These are phyloP conservation scores for Oenanthe oenanthe DNA, from an alignment of 2,113 vertebrate genomes.

Conservation along the genomic window DNA sequence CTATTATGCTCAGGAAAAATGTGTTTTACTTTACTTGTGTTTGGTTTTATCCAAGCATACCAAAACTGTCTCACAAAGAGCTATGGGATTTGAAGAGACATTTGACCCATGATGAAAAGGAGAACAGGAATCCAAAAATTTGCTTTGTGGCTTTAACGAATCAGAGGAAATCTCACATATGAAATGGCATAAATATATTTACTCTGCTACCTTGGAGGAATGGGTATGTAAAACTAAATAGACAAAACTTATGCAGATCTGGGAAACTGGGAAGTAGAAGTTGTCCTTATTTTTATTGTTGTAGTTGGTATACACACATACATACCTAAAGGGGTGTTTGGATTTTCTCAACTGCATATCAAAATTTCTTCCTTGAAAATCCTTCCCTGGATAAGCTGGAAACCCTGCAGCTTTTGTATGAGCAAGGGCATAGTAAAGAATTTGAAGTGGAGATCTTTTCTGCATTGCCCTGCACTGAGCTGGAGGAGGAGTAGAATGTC, in stretches of 20 bases:
- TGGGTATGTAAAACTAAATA: neutral
- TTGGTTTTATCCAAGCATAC: conserved; percentile 5
- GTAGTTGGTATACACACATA: neutral
- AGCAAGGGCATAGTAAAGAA: neutral
- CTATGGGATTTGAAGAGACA: neutral
- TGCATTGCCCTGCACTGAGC: neutral
- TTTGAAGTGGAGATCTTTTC: neutral
- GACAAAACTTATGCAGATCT: neutral
- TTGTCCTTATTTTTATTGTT: neutral
- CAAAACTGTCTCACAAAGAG: neutral
- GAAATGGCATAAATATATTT: conserved; percentile 5
- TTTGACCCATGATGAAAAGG: neutral
- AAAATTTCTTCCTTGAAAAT: neutral
- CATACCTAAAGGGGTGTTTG: neutral
- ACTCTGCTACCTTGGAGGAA: neutral
- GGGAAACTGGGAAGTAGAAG: neutral
- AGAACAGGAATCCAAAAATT: conserved; percentile 14
- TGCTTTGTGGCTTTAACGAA: conserved; percentile 16
- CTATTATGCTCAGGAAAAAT: neutral
- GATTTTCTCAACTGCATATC: neutral
- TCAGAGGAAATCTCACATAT: neutral
- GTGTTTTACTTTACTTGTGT: neutral
- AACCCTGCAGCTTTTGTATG: neutral
- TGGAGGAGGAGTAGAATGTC: neutral
- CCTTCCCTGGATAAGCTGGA: neutral